Base-by-base conservation (phyloP, 92 coral and sea anemone species). In the Palythoa caribaeorum region DNA sequence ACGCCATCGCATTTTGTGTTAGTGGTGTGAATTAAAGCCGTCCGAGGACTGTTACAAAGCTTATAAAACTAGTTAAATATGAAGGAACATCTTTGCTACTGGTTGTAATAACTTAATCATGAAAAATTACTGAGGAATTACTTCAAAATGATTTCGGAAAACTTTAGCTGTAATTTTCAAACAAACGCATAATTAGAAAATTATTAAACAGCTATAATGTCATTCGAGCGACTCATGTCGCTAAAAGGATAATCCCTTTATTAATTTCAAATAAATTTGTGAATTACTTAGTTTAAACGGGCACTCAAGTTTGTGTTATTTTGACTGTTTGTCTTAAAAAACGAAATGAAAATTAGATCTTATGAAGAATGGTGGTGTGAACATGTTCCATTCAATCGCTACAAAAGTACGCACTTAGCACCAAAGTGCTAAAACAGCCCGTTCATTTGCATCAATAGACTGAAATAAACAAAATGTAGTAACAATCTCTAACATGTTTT, bases 171-270 rank as follows among this genome's bases (percentile, higher is more conserved):
- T 5, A 12, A 7, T 36, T 70, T 35, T 35, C 36, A 1, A 35
- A 70, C 75, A 36, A 10, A 70, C 37, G 16, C 37, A 10, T 9
- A 28, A 36, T 35, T 38, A 9, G 13, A 70, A 20, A 68, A 65
- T 10, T 28, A 16, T 35, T 12, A 10, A 70, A 13, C 12, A 20
- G 20, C 11, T 68, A 35, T 62, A 80, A 62, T 62, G 73, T 17
- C 55, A 14, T 9, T 21, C 72, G 44, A 44, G 17, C 38, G 38
- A 63, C 2, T 44, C 73, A 62, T 21, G 21, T 71, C 38, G 12
- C 59, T 79, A 60, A 60, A 60, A 21, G 10, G 63, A 48, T 68
- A 65, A 81, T 81, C 72, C 84, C 15, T 40, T 44, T 63, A 70
- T 17, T 37, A 63, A 14, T 19, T 63, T 63, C 19, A 65, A 66